Conservation (phyloP, 2,113 vertebrate genomes). For the Pterophyllum scalare region DNA sequence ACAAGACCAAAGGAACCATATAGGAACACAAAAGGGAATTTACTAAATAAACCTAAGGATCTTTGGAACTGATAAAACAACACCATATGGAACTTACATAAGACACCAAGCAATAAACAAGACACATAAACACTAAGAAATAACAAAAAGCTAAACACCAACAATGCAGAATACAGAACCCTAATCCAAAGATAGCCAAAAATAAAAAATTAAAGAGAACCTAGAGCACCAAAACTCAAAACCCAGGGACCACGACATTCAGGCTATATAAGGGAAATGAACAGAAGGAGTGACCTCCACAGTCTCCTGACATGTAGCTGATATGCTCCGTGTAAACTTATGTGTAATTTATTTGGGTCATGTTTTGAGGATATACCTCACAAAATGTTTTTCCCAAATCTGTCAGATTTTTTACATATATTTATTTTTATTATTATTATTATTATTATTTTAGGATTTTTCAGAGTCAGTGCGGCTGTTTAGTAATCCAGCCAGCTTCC, state of each 20-base stretch:
- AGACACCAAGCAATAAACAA: neutral
- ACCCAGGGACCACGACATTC: fast-evolving
- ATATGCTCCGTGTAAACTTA: neutral
- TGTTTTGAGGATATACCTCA: too few species aligned
- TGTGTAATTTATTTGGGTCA: neutral
- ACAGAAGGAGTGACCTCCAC: neutral
- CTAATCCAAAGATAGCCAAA: neutral
- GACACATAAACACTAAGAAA: neutral
- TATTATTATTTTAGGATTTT: neutral
- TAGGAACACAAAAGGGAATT: fast-evolving
- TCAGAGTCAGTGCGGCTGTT: neutral
- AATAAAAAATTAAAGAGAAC: neutral
- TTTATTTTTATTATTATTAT: too few species aligned
- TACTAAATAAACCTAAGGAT: neutral
- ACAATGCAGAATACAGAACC: neutral
- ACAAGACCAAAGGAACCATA: neutral
- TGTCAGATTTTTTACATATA: neutral
- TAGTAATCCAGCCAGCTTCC: neutral
- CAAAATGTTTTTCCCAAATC: neutral
- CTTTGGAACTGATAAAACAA: too few species aligned
- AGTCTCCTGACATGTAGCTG: neutral
- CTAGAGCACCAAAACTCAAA: fast-evolving
- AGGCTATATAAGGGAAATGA: neutral
- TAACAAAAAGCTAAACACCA: neutral
- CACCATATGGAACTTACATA: neutral